These are phyloP conservation scores for Balearica regulorum DNA, from an alignment of 2,797 vertebrate species.

Conservation along the genomic window DNA sequence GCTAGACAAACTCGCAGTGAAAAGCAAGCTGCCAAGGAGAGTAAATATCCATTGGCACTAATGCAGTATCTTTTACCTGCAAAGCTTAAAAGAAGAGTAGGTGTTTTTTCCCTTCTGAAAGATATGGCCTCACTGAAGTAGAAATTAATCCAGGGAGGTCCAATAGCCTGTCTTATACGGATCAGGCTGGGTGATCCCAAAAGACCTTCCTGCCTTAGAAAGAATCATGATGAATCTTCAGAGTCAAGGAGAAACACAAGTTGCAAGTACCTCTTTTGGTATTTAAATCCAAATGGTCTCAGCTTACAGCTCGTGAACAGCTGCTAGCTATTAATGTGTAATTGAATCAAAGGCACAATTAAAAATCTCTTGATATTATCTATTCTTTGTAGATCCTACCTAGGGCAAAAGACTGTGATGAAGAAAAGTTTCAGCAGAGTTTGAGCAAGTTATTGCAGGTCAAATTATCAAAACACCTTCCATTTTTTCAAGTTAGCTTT, in stretches of 20 bases:
- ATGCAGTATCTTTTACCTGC: neutral
- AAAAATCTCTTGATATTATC: neutral
- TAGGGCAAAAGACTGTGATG: neutral
- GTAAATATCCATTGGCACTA: neutral
- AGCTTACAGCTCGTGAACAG: neutral
- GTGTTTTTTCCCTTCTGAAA: neutral
- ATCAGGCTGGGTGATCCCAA: neutral
- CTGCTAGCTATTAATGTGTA: neutral
- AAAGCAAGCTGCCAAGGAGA: neutral
- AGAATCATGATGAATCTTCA: neutral
- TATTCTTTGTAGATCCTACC: slow-evolving; percentile 1
- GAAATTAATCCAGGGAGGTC: neutral
- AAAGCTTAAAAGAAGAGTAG: neutral
- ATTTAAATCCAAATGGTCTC: neutral
- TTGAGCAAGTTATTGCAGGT: neutral
- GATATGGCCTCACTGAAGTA: neutral
- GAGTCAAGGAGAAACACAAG: neutral
- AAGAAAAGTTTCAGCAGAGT: neutral
- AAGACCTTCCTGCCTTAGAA: neutral
- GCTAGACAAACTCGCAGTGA: neutral
- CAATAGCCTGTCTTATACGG: neutral
- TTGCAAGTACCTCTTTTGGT: neutral
- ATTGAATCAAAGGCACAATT: slow-evolving; percentile 6
- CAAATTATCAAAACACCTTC: neutral
- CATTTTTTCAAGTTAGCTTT: neutral